Evolutionary conservation across 2,113 vertebrate species (phyloP), one percentile per base, ranked within the genome.

Genomic region (Phylloscopus trochilus): DNA sequence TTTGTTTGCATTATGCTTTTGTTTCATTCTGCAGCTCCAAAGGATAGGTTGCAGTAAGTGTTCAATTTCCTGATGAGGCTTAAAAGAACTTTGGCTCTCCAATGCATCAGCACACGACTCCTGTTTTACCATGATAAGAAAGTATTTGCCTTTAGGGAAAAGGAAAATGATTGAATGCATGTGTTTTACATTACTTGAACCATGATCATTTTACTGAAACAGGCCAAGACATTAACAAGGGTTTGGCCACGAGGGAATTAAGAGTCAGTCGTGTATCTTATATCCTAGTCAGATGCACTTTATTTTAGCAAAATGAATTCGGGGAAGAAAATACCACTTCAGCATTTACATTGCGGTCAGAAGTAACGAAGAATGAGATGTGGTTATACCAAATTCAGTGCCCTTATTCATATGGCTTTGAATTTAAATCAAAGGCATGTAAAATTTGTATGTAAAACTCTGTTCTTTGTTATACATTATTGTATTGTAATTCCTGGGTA

Each of bases 121-220:
- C 97, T 98, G 97, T 97, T 98, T 97, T 95, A 90, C 96, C 80
- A 92, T 49, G 97, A 98, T 98, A 98, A 98, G 98, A 95, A 97
- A 95, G 94, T 87, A 28, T 95, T 96, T 96, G 97, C 97, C 97
- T 97, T 96, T 87, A 97, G 98, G 97, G 97, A 98, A 92, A 96
- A 97, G 91, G 95, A 85, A 97, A 97, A 94, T 95, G 95, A 98
- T 97, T 98, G 97, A 97, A 98, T 75, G 85, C 35, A 69, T 96
- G 85, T 97, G 92, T 96, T 98, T 98, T 97, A 97, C 96, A 97
- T 98, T 97, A 97, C 97, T 98, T 97, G 97, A 97, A 97, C 97
- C 94, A 97, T 92, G 97, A 97, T 97, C 96, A 93, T 97, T 97
- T 97, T 96, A 97, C 96, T 97, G 96, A 97, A 97, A 96, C 95